Conservation (phyloP, 2,113 vertebrate genomes). For the Cheilinus undulatus region DNA sequence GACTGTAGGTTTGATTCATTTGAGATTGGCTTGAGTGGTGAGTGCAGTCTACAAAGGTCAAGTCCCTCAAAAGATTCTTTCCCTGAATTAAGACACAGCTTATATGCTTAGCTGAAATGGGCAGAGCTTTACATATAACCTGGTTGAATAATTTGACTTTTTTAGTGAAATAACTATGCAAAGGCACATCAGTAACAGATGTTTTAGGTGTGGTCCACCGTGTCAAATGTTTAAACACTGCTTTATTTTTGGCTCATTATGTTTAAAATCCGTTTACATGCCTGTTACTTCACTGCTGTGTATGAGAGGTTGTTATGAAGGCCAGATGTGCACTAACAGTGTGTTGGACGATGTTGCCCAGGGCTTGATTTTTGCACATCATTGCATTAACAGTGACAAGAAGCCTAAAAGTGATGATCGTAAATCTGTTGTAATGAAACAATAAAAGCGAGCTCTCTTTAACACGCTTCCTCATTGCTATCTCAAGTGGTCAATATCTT, state of each 20-base stretch:
- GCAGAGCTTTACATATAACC: no score
- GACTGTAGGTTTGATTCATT: no score
- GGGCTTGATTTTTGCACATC: conserved; percentile 13
- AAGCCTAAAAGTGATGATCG: background rate
- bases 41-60: no score
- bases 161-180: conserved; percentile 3
- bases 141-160: no score
- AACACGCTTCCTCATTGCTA: conserved; percentile 47
- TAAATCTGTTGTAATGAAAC: conserved; percentile 9
- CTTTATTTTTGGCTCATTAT: background rate
- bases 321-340: background rate
- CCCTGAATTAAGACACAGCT: no score
- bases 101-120: background rate
- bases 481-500: conserved; percentile 42
- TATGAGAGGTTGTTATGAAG: background rate
- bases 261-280: background rate
- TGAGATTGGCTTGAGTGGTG: no score
- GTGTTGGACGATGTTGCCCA: background rate
- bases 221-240: background rate
- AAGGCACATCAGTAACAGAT: background rate
- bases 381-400: conserved; percentile 6
- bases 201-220: background rate
- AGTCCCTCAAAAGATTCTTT: no score
- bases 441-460: conserved; percentile 23
- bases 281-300: background rate